A percentile compares a stretch with the other conserved stretches of the same genome.
These are phyloP conservation scores for Phyllotreta cruciferae DNA, from an alignment of 2,888 invertebrate genomes.

Conservation along the genomic window DNA sequence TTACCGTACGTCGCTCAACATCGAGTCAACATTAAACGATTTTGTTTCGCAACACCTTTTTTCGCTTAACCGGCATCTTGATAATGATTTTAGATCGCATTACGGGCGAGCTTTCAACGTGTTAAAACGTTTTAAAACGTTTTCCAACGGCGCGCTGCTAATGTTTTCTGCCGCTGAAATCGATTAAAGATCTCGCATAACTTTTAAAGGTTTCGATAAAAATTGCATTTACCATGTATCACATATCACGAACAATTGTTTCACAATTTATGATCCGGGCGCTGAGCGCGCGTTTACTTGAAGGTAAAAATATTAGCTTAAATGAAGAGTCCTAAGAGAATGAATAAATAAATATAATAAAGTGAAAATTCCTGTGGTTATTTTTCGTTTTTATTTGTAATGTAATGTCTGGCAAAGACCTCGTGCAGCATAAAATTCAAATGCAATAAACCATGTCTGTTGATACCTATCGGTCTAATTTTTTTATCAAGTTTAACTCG, in stretches of 20 bases:
- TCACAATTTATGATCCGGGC: no score
- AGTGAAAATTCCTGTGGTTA: no score
- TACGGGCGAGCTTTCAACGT: slow-evolving; percentile 16
- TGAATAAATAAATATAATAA: no score
- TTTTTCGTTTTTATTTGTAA: no score
- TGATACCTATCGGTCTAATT: slow-evolving; percentile 6
- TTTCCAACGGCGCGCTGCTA: background rate
- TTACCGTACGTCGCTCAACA: slow-evolving; percentile 40
- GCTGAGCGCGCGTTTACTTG: no score
- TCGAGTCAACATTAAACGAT: slow-evolving; percentile 32
- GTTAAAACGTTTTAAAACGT: background rate
- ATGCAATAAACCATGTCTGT: slow-evolving; percentile 7
- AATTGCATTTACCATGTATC: slow-evolving; percentile 22
- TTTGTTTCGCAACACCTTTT: slow-evolving; percentile 34
- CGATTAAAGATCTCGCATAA: slow-evolving; percentile 27
- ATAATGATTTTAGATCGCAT: slow-evolving; percentile 26
- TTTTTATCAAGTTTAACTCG: slow-evolving; percentile 7
- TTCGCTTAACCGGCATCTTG: slow-evolving; percentile 26
- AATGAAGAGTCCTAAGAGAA: no score
- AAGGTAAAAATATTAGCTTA: no score
- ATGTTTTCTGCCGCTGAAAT: slow-evolving; percentile 15
- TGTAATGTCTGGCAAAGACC: no score
- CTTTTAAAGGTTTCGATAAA: slow-evolving; percentile 24
- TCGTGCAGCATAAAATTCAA: background rate
- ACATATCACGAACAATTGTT: slow-evolving; percentile 21